Base-by-base conservation (phyloP, 1,140 invertebrate species). In the Orius laevigatus region DNA sequence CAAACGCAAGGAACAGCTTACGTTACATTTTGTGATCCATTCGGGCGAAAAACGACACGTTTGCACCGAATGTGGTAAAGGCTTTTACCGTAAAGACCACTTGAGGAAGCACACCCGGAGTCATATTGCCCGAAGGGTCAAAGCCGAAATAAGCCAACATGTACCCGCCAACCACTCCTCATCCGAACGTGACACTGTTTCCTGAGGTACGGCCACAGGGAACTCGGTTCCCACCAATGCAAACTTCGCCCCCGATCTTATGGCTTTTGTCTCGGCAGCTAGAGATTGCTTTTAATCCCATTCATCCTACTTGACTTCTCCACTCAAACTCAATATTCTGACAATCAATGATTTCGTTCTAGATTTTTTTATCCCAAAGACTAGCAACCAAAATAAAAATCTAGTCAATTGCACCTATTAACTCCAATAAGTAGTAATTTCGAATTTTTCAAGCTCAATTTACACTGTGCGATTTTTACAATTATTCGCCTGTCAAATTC, bases 71-170 rank as follows among this genome's bases (percentile, higher is more conserved):
- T 74, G 73, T 49, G 68, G 71, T 1, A 74, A 74, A 58, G 71
- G 68, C 6, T 74, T 74, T 55, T 73, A 72, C 48, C 62, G 73
- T 5, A 74, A 74, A 44, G 73, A 75, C 58, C 73, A 75, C 51
- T 57, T 75, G 35, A 69, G 70, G 15, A 75, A 74, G 50, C 72
- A 75, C 55, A 62, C 71, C 1, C 66, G 69, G 40, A 72, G 69
- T 56, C 72, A 75, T 48, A 67, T 57, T 59, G 66, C 46, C 60
- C 69, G 60, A 11, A 46, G 59, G 36, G 81, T 86, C 6, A 87
- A 86, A 59, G 82, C 81, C 1, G 83, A 86, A 66, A 69, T 91
- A 54, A 78, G 84, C 54, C 73, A 83, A 61, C 61, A 68, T 67
- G 49, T 49, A 14, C 40, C 59, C 57, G 9, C 61, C 59, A 1